Evolutionary conservation across 1,140 invertebrate species (phyloP).

Genomic region (Drosophila melanica): DNA sequence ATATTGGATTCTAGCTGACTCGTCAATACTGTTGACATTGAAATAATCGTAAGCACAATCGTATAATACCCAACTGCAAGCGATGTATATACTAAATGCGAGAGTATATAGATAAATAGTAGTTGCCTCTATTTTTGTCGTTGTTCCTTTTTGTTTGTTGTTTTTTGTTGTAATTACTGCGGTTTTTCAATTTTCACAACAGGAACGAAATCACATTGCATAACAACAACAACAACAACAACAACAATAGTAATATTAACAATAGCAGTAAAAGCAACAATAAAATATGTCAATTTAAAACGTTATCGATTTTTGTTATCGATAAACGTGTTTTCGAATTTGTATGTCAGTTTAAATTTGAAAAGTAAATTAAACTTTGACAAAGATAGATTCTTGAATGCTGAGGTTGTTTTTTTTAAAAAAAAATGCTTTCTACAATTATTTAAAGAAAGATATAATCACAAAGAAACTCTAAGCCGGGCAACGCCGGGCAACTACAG

Average conservation of each 20-base stretch:
- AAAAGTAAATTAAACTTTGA: neutral
- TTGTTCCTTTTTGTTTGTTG: conserved; percentile 27
- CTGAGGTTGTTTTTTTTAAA: too few species aligned
- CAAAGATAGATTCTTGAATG: too few species aligned
- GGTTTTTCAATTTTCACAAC: conserved; percentile 30
- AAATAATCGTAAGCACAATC: conserved; percentile 46
- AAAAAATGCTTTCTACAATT: too few species aligned
- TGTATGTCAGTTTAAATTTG: neutral
- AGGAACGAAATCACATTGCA: conserved; percentile 5
- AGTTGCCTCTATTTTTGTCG: conserved; percentile 3
- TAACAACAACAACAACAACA: neutral
- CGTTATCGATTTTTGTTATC: neutral
- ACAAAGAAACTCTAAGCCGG: too few species aligned
- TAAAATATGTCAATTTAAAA: neutral
- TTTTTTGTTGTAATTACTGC: conserved; percentile 24
- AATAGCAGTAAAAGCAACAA: neutral
- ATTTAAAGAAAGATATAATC: too few species aligned
- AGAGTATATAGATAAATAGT: neutral
- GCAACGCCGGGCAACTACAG: too few species aligned
- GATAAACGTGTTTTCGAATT: neutral
- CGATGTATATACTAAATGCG: neutral
- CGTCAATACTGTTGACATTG: conserved; percentile 72
- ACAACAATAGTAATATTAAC: neutral
- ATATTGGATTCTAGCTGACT: conserved; percentile 62
- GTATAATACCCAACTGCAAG: neutral